These are phyloP conservation scores for Stenoptilia bipunctidactyla DNA, from an alignment of 2,888 invertebrate genomes.

Conservation along the genomic window DNA sequence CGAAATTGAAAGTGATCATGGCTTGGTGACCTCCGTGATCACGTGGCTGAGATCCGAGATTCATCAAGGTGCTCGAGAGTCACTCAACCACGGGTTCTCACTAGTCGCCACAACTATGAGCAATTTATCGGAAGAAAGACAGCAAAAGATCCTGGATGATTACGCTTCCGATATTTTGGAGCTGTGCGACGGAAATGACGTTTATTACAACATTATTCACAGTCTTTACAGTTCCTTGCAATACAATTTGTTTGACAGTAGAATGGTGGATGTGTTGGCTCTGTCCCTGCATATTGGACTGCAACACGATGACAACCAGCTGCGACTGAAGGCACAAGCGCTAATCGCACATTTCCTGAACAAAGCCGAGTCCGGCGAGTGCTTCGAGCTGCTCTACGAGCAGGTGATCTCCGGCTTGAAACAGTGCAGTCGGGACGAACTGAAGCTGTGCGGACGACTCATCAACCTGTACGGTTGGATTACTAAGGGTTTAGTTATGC, in stretches of 20 bases:
- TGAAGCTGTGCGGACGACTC: conserved; percentile 29
- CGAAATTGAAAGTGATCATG: conserved; percentile 55
- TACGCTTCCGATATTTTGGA: conserved; percentile 34
- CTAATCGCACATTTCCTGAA: conserved; percentile 72
- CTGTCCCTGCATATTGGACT: conserved; percentile 43
- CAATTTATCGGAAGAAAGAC: conserved; percentile 40
- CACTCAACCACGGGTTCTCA: conserved; percentile 33
- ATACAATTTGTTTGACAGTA: conserved; percentile 35
- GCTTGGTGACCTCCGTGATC: conserved; percentile 44
- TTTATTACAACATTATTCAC: conserved; percentile 53
- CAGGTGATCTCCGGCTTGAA: conserved; percentile 32
- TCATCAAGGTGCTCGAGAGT: conserved; percentile 23
- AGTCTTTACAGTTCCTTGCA: conserved; percentile 63
- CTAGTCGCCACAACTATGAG: conserved; percentile 45
- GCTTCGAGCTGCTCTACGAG: conserved; percentile 48
- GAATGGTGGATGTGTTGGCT: conserved; percentile 38
- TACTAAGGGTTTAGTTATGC: conserved; percentile 45
- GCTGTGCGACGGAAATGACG: conserved; percentile 30
- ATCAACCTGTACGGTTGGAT: conserved; percentile 53
- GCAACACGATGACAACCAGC: conserved; percentile 29
- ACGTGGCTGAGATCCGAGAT: conserved; percentile 43
- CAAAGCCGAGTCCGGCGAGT: conserved; percentile 55
- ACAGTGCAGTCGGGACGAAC: conserved; percentile 25
- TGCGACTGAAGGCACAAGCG: conserved; percentile 52
- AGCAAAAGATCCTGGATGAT: conserved; percentile 28